These are phyloP conservation scores for Prinia subflava DNA, from an alignment of 2,113 vertebrate species.

Conservation along the genomic window DNA sequence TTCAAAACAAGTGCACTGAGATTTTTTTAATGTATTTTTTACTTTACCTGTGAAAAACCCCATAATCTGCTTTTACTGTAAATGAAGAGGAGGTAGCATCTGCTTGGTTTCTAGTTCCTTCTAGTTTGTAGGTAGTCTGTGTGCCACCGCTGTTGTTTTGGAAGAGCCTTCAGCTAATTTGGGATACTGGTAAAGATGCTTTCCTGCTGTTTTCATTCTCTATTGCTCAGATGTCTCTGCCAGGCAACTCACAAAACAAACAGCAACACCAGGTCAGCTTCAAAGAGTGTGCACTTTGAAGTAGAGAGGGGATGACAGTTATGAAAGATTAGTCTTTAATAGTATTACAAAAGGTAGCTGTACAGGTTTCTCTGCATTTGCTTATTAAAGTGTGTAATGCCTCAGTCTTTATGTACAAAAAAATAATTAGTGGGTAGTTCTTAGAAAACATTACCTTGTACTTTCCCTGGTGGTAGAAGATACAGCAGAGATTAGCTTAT, in stretches of 20 bases:
- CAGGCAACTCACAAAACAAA: slow-evolving; percentile 39
- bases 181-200: neutral
- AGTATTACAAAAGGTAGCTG: neutral
- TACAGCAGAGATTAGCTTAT: neutral
- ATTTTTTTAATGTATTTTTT: neutral
- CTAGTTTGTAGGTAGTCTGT: neutral
- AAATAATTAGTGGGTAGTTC: neutral
- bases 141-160: fast-evolving
- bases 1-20: neutral
- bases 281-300: neutral
- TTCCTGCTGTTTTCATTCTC: neutral
- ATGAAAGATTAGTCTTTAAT: neutral
- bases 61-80: neutral
- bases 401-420: neutral
- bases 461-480: neutral
- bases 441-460: neutral
- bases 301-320: neutral
- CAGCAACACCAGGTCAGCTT: neutral
- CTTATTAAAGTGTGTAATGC: neutral
- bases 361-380: neutral
- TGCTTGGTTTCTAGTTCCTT: neutral
- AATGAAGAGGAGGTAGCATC: neutral
- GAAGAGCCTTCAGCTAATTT: neutral
- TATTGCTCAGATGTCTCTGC: neutral
- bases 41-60: neutral